Base-by-base conservation (phyloP, 2,797 vertebrate genomes). In the Anguilla obscura region DNA sequence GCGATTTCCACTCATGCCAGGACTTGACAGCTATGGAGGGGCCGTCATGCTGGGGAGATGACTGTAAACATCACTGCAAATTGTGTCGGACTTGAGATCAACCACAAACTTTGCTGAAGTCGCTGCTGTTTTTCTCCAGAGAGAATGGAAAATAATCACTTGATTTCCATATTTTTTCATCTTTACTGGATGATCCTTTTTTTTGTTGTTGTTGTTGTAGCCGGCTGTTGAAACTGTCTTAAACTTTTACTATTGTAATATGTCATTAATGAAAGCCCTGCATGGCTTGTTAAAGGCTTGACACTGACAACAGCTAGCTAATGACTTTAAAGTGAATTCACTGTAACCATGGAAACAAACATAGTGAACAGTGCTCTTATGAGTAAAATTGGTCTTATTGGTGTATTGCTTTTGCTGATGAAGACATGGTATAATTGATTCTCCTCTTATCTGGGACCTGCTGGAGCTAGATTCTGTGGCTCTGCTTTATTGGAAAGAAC, bases 21-120 rank as follows among this genome's bases (percentile, higher is more conserved):
- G 89, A 89, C 92, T 89, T 90, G 52, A 93, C 95, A 94, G 94
- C 94, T 94, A 94, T 89, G 89, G 83, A 86, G 89, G 92, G 85
- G 89, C 87, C 91, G 54, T 91, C 48, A 88, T 80, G 91, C 87
- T 92, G 91, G 91, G 91, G 91, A 93, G 91, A 82, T 24, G 45
- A 50, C 79, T 74, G 56, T 45, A 24, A 58, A 0, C 27, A 8
- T 30, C 16, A 52, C 83, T 50, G 50, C 27, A 84, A 27, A 84
- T 84, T 84, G 83, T 50, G 60, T 33, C 33, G 5, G 16, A 40
- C 33, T 79, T 79, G 0, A 36, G 16, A 45, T 79, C 33, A 8
- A 18, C 36, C 33, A 16, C 21, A 6, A 40, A n/a, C 18, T 74
- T 45, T 36, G 33, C 74, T 79, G 30, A 79, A 45, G 14, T 83